Base-by-base conservation (phyloP, 2,797 vertebrate species). In the Falco columbarius region DNA sequence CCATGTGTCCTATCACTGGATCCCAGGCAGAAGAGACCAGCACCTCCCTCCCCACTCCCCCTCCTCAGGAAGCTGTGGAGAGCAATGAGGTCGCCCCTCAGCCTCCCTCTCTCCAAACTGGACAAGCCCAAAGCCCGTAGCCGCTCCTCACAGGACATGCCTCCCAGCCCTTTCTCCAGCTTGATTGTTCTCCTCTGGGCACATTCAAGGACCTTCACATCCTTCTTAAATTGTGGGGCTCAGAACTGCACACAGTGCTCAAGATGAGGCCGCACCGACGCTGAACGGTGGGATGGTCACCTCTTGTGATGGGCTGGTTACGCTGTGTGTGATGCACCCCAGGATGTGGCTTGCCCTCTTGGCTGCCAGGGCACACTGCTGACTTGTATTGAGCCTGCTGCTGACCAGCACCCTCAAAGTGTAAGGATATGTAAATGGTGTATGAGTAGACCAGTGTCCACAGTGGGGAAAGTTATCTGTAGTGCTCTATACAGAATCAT, bases 61-160 rank as follows among this genome's bases (percentile, higher is more conserved):
- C 8, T 22, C 30, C 38, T 44, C 27, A 38, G 17, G 17, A 92
- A 40, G 8, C 24, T 56, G 49, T 27, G 23, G 32, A 55, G 24
- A 73, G 36, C 38, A 38, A 18, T 22, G 47, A 62, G 61, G 40
- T 47, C 30, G 40, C 4, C 6, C 26, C 61, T 47, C 26, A 36
- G 47, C 14, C 18, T 73, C 2, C 36, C 66, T 55, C 9, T 46
- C 32, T 84, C 12, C 42, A 56, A 67, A 40, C 15, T 51, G 12
- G 42, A 15, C 42, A 42, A 42, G 42, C 42, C 42, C 42, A 42
- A 46, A 46, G 32, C 23, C 9, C n/a, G 62, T 9, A 51, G 29
- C 6, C 0, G 0, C 4, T 56, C 21, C 13, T 40, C 21, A 32
- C 5, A 40, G 36, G 34, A 46, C 26, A 24, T 23, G 3, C 3